phyloP scores from a whole-genome alignment of 2,888 invertebrate species.

The Cantharis nigra region DNA sequence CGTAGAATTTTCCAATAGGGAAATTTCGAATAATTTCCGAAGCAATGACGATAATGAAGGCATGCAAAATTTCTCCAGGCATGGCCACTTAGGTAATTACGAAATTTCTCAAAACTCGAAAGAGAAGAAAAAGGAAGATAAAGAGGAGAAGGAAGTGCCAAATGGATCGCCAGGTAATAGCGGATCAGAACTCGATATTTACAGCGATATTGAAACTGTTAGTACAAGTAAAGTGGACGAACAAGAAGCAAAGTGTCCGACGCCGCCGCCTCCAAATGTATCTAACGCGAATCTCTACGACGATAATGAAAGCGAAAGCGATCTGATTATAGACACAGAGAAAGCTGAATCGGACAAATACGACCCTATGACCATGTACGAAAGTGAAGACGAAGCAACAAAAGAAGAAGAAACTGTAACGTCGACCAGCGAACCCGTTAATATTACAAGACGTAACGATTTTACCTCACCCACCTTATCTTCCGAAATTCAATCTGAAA shows the following conservation, averaged over 20 bases:
- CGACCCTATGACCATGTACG: conserved; percentile 61
- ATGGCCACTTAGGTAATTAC: conserved; percentile 36
- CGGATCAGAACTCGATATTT: conserved; percentile 64
- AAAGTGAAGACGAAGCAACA: conserved; percentile 27
- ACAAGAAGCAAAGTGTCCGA: conserved; percentile 15
- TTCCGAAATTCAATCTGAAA: conserved; percentile 44
- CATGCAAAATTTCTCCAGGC: conserved; percentile 46
- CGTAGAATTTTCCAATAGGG: conserved; percentile 33
- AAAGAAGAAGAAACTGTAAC: conserved; percentile 38
- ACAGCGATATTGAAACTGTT: conserved; percentile 64
- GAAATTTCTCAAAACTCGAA: conserved; percentile 27
- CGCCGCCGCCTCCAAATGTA: conserved; percentile 4
- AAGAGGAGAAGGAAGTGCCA: conserved; percentile 36
- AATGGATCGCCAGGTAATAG: conserved; percentile 36
- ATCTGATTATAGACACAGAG: conserved; percentile 62
- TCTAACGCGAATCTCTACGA: conserved; percentile 9
- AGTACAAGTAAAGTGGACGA: conserved; percentile 50
- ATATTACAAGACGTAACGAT: conserved; percentile 12
- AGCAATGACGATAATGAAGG: conserved; percentile 34
- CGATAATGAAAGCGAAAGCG: conserved; percentile 56
- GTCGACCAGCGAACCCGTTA: conserved; percentile 30
- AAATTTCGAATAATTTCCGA: conserved; percentile 1
- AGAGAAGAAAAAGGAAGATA: conserved; percentile 31
- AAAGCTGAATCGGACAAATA: conserved; percentile 58
- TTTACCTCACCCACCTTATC: conserved; percentile 9